These are phyloP conservation scores for Ganaspis sp. DNA, from an alignment of 1,140 invertebrate species.

Conservation along the genomic window DNA sequence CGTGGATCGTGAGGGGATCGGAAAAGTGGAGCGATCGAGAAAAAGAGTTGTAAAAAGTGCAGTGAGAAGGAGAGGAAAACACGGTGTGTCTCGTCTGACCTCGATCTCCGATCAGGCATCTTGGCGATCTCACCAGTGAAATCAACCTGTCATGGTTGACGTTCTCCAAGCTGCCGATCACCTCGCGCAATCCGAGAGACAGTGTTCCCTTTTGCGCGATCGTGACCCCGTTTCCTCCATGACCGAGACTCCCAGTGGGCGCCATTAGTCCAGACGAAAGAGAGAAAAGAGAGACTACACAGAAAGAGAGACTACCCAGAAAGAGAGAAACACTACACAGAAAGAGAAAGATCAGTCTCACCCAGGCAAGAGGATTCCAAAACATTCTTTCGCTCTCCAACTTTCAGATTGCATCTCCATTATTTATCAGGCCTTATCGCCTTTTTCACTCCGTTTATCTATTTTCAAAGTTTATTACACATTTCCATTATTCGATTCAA, in stretches of 20 bases:
- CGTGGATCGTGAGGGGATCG: constrained; percentile 38
- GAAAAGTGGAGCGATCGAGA: constrained; percentile 47
- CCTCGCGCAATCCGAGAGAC: constrained; percentile 43
- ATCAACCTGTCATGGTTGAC: constrained; percentile 51
- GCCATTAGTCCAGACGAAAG: constrained; percentile 56
- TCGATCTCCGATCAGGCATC: constrained; percentile 46
- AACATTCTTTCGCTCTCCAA: neutral
- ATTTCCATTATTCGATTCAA: too few relatives aligned
- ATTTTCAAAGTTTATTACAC: too few relatives aligned
- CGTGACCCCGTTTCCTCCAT: constrained; percentile 72
- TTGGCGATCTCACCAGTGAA: constrained; percentile 52
- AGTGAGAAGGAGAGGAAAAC: constrained; percentile 1
- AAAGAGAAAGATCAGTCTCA: constrained; percentile 36
- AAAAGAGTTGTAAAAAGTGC: neutral
- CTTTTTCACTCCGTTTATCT: too few relatives aligned
- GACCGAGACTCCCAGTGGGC: constrained; percentile 68
- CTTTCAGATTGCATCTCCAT: neutral
- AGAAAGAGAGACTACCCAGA: constrained; percentile 35
- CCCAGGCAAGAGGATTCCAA: constrained; percentile 6
- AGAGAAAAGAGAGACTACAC: constrained; percentile 24
- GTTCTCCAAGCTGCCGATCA: constrained; percentile 46
- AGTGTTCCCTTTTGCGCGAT: constrained; percentile 73
- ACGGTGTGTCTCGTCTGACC: constrained; percentile 47
- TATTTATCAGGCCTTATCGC: neutral
- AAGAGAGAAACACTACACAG: constrained; percentile 35